phyloP scores from a whole-genome alignment of 92 coral and sea anemone species.

The Epizoanthus fatuus region DNA sequence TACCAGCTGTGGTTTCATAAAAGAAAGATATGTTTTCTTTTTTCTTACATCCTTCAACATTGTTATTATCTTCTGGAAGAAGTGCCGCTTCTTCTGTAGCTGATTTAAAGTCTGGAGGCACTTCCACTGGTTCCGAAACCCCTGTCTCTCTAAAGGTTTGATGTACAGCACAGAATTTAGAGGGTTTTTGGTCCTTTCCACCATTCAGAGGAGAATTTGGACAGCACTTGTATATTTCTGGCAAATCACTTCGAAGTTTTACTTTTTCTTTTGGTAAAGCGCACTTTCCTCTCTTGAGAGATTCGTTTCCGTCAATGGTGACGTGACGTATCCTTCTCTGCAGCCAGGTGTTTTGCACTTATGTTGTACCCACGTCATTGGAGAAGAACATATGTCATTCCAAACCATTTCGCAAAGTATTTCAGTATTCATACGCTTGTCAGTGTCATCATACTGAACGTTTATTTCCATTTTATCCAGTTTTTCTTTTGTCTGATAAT shows the following conservation, averaged over 20 bases:
- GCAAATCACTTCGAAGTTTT: slow-evolving; percentile 19
- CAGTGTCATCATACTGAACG: background rate
- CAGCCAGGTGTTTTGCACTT: background rate
- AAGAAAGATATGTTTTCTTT: slow-evolving; percentile 24
- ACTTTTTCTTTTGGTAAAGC: slow-evolving; percentile 47
- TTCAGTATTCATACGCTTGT: slow-evolving; percentile 13
- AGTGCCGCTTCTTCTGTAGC: no score
- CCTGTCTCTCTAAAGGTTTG: no score
- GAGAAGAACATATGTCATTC: slow-evolving; percentile 8
- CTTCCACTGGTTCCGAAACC: slow-evolving; percentile 15
- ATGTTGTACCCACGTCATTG: background rate
- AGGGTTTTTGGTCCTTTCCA: slow-evolving; percentile 46
- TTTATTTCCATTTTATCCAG: background rate
- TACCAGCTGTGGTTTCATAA: slow-evolving; percentile 37
- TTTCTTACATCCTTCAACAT: slow-evolving; percentile 1
- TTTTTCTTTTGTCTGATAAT: background rate
- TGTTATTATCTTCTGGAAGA: background rate
- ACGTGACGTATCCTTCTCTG: slow-evolving; percentile 29
- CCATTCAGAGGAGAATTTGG: slow-evolving; percentile 18
- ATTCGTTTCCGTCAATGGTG: slow-evolving; percentile 28
- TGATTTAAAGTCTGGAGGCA: slow-evolving; percentile 40
- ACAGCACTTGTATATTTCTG: slow-evolving; percentile 32
- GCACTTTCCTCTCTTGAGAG: slow-evolving; percentile 4
- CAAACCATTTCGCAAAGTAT: slow-evolving; percentile 16
- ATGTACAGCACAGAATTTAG: slow-evolving; percentile 56